Conservation (phyloP, 2,797 vertebrate genomes). For the Strix occidentalis region DNA sequence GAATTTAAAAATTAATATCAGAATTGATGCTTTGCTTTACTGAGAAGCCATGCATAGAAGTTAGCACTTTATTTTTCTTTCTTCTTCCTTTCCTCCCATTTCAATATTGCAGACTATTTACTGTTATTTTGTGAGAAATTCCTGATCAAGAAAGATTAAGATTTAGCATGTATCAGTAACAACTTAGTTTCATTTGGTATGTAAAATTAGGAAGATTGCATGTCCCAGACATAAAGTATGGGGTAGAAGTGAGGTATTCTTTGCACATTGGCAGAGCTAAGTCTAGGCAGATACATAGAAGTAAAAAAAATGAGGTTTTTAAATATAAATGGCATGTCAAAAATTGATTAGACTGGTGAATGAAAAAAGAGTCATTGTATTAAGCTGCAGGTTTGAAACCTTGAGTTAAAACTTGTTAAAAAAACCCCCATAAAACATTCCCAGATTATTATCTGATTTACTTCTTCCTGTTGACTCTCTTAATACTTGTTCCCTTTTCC, state of each 20-base stretch:
- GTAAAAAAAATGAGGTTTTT: neutral
- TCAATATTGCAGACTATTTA: neutral
- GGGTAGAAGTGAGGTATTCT: neutral
- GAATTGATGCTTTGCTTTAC: neutral
- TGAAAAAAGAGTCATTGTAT: neutral
- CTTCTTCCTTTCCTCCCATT: neutral
- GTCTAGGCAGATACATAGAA: neutral
- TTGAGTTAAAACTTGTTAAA: neutral
- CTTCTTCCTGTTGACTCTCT: neutral
- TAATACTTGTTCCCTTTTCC: neutral
- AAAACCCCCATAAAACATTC: neutral
- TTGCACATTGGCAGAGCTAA: neutral
- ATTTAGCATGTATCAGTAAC: neutral
- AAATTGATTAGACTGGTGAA: neutral
- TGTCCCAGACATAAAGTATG: neutral
- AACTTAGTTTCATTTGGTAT: neutral
- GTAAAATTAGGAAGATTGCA: neutral
- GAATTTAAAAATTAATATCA: neutral
- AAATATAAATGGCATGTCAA: neutral
- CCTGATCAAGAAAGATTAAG: neutral
- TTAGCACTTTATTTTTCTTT: neutral
- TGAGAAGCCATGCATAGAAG: neutral
- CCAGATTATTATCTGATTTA: neutral
- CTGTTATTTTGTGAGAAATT: neutral
- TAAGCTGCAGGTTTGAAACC: neutral